Evolutionary conservation across 2,888 invertebrate genomes (phyloP).

Genomic region (Himalopsyche japonica): DNA sequence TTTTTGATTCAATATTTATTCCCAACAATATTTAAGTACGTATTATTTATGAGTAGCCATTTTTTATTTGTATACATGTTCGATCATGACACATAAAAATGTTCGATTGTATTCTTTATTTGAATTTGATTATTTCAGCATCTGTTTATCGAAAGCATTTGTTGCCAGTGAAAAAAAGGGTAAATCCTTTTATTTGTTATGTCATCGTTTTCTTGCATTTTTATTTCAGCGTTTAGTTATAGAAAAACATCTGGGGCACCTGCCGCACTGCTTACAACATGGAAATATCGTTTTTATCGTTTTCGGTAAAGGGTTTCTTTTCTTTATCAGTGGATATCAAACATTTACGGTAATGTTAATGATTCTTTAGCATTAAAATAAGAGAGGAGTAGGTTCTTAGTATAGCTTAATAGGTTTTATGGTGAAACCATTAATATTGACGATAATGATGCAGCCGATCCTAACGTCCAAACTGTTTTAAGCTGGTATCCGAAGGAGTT

Average conservation of each 20-base stretch:
- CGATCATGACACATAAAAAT: neutral
- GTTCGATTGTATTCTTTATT: neutral
- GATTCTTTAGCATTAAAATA: neutral
- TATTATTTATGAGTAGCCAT: no score
- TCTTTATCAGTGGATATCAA: neutral
- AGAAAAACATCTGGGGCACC: neutral
- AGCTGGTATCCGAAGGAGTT: no score
- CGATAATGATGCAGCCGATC: no score
- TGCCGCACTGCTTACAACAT: neutral
- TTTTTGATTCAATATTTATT: no score
- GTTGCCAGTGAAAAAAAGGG: neutral
- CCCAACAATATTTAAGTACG: no score
- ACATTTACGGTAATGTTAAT: neutral
- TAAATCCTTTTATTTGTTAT: neutral
- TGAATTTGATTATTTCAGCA: neutral
- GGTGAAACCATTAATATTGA: no score
- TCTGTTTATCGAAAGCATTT: neutral
- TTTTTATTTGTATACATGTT: no score
- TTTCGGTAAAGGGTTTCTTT: neutral
- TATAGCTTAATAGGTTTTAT: no score
- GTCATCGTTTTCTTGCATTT: neutral
- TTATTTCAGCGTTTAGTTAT: neutral
- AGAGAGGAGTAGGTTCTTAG: no score
- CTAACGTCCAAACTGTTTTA: no score
- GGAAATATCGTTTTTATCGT: neutral